These are phyloP conservation scores for Lasioglossum zephyrum DNA, from an alignment of 2,888 invertebrate genomes.

Conservation along the genomic window DNA sequence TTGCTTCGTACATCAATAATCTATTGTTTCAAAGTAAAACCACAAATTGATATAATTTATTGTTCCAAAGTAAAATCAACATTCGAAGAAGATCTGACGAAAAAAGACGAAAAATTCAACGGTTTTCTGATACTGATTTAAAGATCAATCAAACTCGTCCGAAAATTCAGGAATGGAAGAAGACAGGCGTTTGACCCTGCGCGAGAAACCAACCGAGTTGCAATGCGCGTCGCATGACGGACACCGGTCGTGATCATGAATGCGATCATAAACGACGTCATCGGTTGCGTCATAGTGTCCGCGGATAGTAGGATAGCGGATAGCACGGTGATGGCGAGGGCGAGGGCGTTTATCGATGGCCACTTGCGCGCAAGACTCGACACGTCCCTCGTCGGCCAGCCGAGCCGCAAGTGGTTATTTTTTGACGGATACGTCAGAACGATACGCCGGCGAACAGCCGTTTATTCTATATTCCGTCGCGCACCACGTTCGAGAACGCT, in stretches of 20 bases:
- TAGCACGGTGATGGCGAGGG: neutral
- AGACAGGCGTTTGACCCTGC: neutral
- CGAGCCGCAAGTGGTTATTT: slow-evolving; percentile 71
- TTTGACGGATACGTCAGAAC: slow-evolving; percentile 65
- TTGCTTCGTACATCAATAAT: neutral
- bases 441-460: slow-evolving; percentile 34
- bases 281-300: slow-evolving; percentile 58
- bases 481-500: slow-evolving; percentile 15
- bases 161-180: neutral
- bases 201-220: neutral
- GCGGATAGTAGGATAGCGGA: slow-evolving; percentile 18
- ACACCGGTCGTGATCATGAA: slow-evolving; percentile 28
- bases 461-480: slow-evolving; percentile 40
- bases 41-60: neutral
- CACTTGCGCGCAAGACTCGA: slow-evolving; percentile 47
- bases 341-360: slow-evolving; percentile 64
- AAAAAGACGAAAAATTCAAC: neutral
- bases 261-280: slow-evolving; percentile 58
- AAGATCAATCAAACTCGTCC: neutral
- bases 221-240: slow-evolving; percentile 18
- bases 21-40: no score
- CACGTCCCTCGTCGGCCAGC: slow-evolving; percentile 26
- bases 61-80: no score
- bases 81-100: neutral
- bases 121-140: neutral